Percentiles rank a stretch among this genome's conserved stretches.
Evolutionary conservation across 2,797 vertebrate species (phyloP).

Genomic region (Sebastes kiyomatsui): DNA sequence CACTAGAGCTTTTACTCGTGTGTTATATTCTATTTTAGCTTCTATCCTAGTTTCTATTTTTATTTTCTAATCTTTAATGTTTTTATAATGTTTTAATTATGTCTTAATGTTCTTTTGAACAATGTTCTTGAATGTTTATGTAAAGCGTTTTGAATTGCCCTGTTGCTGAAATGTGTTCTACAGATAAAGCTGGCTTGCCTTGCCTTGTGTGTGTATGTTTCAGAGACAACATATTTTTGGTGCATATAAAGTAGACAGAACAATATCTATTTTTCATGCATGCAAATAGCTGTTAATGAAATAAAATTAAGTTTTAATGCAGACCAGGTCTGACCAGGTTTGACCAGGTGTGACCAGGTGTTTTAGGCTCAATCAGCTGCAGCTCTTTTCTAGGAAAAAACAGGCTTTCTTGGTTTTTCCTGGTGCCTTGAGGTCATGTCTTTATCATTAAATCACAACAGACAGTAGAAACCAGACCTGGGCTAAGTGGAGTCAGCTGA

Average conservation of each 20-base stretch:
- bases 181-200: too few species aligned
- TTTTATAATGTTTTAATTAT: too few species aligned
- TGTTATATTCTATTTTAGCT: too few species aligned
- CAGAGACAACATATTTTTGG: not conserved
- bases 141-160: too few species aligned
- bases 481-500: not conserved
- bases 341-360: too few species aligned
- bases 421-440: not conserved
- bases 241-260: not conserved
- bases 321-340: not conserved
- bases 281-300: not conserved
- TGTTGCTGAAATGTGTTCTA: too few species aligned
- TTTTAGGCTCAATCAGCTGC: too few species aligned
- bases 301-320: not conserved
- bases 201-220: not conserved
- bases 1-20: too few species aligned
- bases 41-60: too few species aligned
- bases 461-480: not conserved
- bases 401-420: not conserved
- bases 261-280: not conserved
- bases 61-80: too few species aligned
- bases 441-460: not conserved
- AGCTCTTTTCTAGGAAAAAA: not conserved
- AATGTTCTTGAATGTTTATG: too few species aligned
- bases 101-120: too few species aligned